phyloP scores from a whole-genome alignment of 2,888 invertebrate genomes.

The Dermolepida albohirtum region DNA sequence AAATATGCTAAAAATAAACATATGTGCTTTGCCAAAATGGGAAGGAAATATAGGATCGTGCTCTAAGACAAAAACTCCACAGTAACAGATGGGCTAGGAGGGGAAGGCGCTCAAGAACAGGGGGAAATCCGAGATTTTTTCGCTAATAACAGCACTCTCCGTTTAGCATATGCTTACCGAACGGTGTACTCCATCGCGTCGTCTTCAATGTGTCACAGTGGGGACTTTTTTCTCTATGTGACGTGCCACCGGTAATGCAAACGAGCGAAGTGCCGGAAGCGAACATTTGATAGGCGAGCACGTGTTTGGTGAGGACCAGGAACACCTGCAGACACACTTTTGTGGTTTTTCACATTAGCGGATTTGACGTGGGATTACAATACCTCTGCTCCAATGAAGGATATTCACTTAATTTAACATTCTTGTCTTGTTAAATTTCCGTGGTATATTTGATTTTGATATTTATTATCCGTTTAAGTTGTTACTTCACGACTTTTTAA shows the following conservation, averaged over 20 bases:
- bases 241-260: constrained; percentile 23
- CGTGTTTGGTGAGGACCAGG: constrained; percentile 45
- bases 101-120: constrained; percentile 14
- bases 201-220: not conserved
- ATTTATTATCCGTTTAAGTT: too few relatives aligned
- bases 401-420: too few relatives aligned
- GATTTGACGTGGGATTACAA: not conserved
- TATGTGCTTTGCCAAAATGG: constrained; percentile 13
- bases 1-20: not conserved
- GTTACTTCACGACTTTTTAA: too few relatives aligned
- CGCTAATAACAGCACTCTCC: constrained; percentile 28
- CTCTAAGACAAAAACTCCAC: constrained; percentile 5
- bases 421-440: too few relatives aligned
- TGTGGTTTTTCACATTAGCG: constrained; percentile 43
- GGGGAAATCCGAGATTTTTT: constrained; percentile 19
- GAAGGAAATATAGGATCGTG: constrained; percentile 27
- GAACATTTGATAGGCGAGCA: constrained; percentile 48
- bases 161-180: constrained; percentile 39
- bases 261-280: constrained; percentile 47
- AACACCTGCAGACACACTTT: constrained; percentile 46
- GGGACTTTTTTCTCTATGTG: constrained; percentile 6
- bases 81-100: constrained; percentile 15
- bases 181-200: not conserved
- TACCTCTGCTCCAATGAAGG: too few relatives aligned
- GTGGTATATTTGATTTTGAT: too few relatives aligned